These are phyloP conservation scores for Formicarius rufipectus DNA, from an alignment of 2,113 vertebrate genomes.

Conservation along the genomic window DNA sequence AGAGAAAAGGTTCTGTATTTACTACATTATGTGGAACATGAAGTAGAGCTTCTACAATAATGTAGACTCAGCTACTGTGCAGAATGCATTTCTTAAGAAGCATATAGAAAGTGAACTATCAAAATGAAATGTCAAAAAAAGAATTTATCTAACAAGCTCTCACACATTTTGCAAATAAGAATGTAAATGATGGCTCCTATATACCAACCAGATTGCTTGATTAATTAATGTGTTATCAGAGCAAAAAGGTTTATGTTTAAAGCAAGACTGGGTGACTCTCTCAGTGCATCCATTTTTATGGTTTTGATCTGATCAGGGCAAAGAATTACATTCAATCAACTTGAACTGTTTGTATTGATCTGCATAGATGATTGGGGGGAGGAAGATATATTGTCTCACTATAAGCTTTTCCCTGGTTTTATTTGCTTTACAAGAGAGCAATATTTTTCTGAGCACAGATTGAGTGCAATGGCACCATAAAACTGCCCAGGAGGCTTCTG, in stretches of 20 bases:
- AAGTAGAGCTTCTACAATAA: neutral
- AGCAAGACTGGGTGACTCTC: neutral
- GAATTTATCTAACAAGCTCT: slow-evolving; percentile 5
- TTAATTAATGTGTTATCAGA: slow-evolving; percentile 24
- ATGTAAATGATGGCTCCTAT: slow-evolving; percentile 19
- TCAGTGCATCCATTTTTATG: neutral
- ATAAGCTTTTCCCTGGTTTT: slow-evolving; percentile 31
- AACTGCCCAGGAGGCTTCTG: slow-evolving; percentile 24
- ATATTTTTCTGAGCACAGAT: slow-evolving; percentile 36
- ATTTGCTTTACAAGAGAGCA: slow-evolving; percentile 44
- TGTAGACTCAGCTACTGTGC: neutral
- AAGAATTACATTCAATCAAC: slow-evolving; percentile 37
- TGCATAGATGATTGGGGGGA: slow-evolving; percentile 12
- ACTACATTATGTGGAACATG: neutral
- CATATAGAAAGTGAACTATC: neutral
- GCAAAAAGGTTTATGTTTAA: neutral
- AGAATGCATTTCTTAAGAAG: neutral
- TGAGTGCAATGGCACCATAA: slow-evolving; percentile 18
- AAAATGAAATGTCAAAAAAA: neutral
- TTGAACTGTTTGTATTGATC: slow-evolving; percentile 50
- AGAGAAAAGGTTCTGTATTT: neutral
- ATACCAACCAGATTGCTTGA: neutral
- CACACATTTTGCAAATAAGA: slow-evolving; percentile 14
- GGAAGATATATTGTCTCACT: slow-evolving; percentile 41
- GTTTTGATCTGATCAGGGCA: slow-evolving; percentile 6